Evolutionary conservation across 2,797 vertebrate species (phyloP).

Genomic region (Antrozous pallidus): DNA sequence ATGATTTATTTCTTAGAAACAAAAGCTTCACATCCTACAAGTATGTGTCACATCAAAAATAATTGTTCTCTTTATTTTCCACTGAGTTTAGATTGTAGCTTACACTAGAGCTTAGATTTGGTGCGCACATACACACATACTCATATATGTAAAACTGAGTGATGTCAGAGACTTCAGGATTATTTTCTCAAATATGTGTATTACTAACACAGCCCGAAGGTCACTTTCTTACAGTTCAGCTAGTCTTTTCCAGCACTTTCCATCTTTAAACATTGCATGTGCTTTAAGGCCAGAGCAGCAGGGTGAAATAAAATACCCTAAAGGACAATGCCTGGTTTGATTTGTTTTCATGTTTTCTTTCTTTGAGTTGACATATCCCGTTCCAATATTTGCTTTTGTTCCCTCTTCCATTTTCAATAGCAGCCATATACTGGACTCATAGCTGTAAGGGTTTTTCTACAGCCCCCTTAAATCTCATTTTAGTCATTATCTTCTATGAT

Average conservation of each 20-base stretch:
- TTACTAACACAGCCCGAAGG: neutral
- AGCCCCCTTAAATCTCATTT: conserved; percentile 42
- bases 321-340: neutral
- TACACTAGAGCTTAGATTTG: neutral
- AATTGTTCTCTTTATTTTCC: neutral
- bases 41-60: neutral
- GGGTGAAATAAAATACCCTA: conserved; percentile 3
- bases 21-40: neutral
- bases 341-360: conserved; percentile 11
- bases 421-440: neutral
- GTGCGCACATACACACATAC: too few relatives aligned
- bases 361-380: neutral
- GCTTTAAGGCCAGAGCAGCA: neutral
- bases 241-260: neutral
- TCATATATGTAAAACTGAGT: neutral
- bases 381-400: conserved; percentile 26
- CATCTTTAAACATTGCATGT: neutral
- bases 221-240: neutral
- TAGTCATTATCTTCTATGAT: conserved; percentile 44
- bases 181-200: neutral
- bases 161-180: neutral
- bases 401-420: conserved; percentile 20
- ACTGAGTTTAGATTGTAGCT: neutral
- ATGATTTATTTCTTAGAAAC: neutral
- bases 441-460: conserved; percentile 54